Percentiles rank a stretch among this genome's conserved stretches.
phyloP scores from a whole-genome alignment of 2,113 vertebrate genomes.

The Hypomesus transpacificus region DNA sequence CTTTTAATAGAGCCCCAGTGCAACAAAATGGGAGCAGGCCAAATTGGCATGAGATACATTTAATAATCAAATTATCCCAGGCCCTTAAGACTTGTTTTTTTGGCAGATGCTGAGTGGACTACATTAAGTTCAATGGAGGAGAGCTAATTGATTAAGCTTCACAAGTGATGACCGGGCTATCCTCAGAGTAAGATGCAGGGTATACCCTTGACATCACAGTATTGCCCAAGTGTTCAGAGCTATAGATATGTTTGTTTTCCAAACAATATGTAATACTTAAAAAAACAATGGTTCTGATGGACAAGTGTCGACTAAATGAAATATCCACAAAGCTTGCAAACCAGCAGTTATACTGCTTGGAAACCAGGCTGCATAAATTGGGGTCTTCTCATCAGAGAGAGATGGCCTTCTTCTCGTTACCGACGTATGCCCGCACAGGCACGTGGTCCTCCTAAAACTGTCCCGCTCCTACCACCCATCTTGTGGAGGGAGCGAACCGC shows the following conservation, averaged over 20 bases:
- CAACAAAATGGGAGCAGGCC: slow-evolving; percentile 25
- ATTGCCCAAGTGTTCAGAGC: too few species aligned
- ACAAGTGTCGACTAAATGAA: too few species aligned
- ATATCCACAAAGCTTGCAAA: too few species aligned
- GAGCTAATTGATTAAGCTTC: slow-evolving; percentile 13
- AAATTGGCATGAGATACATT: slow-evolving; percentile 29
- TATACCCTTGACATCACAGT: too few species aligned
- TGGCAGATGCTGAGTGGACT: neutral
- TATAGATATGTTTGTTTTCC: too few species aligned
- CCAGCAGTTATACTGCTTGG: too few species aligned
- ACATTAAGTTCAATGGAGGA: slow-evolving; percentile 4
- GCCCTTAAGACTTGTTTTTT: neutral
- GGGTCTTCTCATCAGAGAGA: neutral
- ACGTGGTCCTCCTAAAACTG: neutral
- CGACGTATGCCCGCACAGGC: neutral
- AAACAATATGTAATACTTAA: too few species aligned
- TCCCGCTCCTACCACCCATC: neutral
- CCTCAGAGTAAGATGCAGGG: neutral
- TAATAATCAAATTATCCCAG: slow-evolving; percentile 2
- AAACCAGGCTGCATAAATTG: too few species aligned
- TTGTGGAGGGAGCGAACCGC: neutral
- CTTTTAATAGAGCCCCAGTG: slow-evolving; percentile 26
- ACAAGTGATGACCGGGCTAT: slow-evolving; percentile 13
- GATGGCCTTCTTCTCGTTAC: too few species aligned
- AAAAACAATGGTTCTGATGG: too few species aligned